phyloP scores from a whole-genome alignment of 2,888 invertebrate species.

The Lepidocyrtoides sp. region DNA sequence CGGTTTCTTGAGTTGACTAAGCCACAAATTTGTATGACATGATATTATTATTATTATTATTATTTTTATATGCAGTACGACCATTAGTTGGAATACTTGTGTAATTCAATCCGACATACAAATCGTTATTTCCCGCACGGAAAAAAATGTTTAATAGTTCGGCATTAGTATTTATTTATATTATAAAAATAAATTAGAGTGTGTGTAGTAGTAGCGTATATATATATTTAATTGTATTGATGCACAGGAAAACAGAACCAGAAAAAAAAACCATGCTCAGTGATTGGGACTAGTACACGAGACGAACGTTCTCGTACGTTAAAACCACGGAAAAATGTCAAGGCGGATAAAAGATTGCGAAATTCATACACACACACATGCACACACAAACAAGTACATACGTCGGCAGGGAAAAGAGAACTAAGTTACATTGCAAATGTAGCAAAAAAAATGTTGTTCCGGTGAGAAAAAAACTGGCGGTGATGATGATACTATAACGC shows the following conservation, averaged over 20 bases:
- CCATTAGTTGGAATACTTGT: no score
- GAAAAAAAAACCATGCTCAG: not conserved
- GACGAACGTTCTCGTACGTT: not conserved
- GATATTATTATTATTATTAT: no score
- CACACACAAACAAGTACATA: not conserved
- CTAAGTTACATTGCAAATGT: not conserved
- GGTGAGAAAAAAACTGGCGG: not conserved
- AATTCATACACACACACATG: not conserved
- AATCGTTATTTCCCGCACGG: not conserved
- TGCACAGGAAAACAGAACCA: not conserved
- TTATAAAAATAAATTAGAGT: not conserved
- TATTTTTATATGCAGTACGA: not conserved
- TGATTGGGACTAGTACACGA: no score
- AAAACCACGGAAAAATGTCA: not conserved
- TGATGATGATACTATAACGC: not conserved
- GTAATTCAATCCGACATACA: conserved; percentile 5
- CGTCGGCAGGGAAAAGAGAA: not conserved
- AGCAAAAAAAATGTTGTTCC: conserved; percentile 21
- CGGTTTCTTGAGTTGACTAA: no score
- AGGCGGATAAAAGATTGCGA: conserved; percentile 1
- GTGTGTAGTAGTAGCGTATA: not conserved
- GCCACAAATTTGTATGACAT: no score
- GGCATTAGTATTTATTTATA: not conserved
- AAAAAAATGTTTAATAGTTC: not conserved
- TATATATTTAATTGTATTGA: not conserved